Percentiles rank a stretch among this genome's conserved stretches.
Evolutionary conservation across 2,113 vertebrate genomes (phyloP).

Genomic region (Paedocypris sp.): DNA sequence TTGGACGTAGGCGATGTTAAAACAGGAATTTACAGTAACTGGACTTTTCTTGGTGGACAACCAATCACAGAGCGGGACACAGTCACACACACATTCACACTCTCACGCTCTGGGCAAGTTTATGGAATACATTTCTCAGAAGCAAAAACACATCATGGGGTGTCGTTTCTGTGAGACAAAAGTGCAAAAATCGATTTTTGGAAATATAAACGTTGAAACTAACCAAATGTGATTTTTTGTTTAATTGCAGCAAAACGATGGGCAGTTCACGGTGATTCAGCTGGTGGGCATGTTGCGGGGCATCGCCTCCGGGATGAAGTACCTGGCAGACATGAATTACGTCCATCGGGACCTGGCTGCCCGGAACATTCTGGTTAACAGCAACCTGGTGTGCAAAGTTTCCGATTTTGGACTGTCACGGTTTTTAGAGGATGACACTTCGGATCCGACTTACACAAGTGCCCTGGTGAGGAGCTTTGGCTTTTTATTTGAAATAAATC

Average conservation of each 20-base stretch:
- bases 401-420: slow-evolving; percentile 94
- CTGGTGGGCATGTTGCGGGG: slow-evolving; percentile 93
- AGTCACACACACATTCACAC: too few species aligned
- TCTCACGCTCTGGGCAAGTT: too few species aligned
- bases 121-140: too few species aligned
- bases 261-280: slow-evolving; percentile 97
- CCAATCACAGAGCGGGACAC: too few species aligned
- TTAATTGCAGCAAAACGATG: slow-evolving; percentile 82
- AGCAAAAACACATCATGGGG: too few species aligned
- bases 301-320: slow-evolving; percentile 96
- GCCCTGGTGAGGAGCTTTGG: slow-evolving; percentile 73
- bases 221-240: neutral
- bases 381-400: slow-evolving; percentile 97
- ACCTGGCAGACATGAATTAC: slow-evolving; percentile 95
- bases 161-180: neutral
- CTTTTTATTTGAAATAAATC: neutral
- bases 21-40: too few species aligned
- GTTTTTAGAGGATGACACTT: slow-evolving; percentile 93
- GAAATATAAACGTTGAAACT: too few species aligned
- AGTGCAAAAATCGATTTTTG: neutral
- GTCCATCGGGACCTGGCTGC: slow-evolving; percentile 93
- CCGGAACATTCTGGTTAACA: slow-evolving; percentile 96
- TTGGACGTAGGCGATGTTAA: too few species aligned
- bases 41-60: too few species aligned
- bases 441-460: slow-evolving; percentile 94